Evolutionary conservation across 2,797 vertebrate genomes (phyloP).

Genomic region (Pachyuromys duprasi): DNA sequence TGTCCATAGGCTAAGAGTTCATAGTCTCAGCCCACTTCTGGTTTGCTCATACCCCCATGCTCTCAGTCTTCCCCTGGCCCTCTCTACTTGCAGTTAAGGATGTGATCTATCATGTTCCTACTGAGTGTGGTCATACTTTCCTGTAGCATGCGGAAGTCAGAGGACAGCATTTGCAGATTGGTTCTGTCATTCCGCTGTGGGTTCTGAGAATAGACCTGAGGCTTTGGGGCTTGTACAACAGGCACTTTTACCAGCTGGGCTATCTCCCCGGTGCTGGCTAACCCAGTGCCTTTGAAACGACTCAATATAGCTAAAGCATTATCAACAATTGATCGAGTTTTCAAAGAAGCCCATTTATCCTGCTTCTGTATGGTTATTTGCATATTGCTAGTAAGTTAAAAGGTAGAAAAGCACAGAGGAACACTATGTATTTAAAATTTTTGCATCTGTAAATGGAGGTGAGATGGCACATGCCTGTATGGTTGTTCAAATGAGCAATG

Average conservation of each 20-base stretch:
- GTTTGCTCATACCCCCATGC: neutral
- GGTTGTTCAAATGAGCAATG: neutral
- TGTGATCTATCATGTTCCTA: neutral
- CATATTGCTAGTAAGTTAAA: neutral
- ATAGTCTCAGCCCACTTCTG: neutral
- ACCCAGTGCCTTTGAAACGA: neutral
- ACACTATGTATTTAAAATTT: neutral
- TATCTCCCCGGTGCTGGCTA: neutral
- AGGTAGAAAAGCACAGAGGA: neutral
- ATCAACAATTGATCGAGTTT: neutral
- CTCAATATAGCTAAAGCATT: neutral
- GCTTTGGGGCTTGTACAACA: neutral
- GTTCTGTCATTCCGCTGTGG: neutral
- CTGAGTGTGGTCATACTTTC: neutral
- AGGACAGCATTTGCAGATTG: neutral
- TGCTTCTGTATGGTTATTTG: neutral
- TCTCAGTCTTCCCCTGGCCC: neutral
- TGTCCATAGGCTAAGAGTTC: neutral
- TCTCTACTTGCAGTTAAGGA: neutral
- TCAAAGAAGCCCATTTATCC: neutral
- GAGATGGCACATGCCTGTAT: neutral
- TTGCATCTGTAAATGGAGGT: neutral
- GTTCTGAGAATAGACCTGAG: neutral
- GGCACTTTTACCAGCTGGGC: neutral
- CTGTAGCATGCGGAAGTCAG: neutral